These are phyloP conservation scores for Synanthedon andrenaeformis DNA, from an alignment of 2,888 invertebrate species.

Conservation along the genomic window DNA sequence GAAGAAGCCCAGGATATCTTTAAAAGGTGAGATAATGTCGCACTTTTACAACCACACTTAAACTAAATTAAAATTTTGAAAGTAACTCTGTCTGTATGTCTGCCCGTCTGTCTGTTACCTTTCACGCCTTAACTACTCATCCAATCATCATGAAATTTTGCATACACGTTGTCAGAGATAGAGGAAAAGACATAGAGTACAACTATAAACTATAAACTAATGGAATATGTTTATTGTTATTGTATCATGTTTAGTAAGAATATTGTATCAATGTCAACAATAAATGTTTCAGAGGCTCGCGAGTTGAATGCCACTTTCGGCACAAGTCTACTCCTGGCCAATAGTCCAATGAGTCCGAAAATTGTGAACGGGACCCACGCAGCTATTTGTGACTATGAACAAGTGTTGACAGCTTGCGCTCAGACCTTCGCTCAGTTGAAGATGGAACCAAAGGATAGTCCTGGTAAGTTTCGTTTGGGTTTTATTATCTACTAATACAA, in stretches of 20 bases:
- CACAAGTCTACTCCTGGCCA: constrained; percentile 91
- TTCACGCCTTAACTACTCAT: too few species aligned
- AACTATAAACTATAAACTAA: too few species aligned
- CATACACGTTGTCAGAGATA: too few species aligned
- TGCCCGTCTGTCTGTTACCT: too few species aligned
- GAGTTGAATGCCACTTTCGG: constrained; percentile 90
- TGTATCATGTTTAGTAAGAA: too few species aligned
- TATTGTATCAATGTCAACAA: too few species aligned
- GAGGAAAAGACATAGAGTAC: too few species aligned
- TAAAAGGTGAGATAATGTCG: constrained; percentile 73
- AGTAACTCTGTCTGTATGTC: too few species aligned
- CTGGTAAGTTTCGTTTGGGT: constrained; percentile 63
- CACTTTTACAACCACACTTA: background rate
- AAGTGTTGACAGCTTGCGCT: constrained; percentile 78
- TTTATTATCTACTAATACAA: background rate
- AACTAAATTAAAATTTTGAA: too few species aligned
- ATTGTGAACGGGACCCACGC: constrained; percentile 95
- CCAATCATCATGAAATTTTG: too few species aligned
- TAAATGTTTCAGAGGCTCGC: constrained; percentile 74
- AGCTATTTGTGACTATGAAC: constrained; percentile 87
- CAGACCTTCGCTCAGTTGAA: constrained; percentile 78
- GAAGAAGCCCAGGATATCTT: constrained; percentile 75
- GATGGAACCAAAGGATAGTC: constrained; percentile 81
- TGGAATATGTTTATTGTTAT: too few species aligned
- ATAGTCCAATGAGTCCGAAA: constrained; percentile 97